Evolutionary conservation across 2,888 invertebrate genomes (phyloP), one percentile per base, ranked within the genome.

Genomic region (Tyria jacobaeae): DNA sequence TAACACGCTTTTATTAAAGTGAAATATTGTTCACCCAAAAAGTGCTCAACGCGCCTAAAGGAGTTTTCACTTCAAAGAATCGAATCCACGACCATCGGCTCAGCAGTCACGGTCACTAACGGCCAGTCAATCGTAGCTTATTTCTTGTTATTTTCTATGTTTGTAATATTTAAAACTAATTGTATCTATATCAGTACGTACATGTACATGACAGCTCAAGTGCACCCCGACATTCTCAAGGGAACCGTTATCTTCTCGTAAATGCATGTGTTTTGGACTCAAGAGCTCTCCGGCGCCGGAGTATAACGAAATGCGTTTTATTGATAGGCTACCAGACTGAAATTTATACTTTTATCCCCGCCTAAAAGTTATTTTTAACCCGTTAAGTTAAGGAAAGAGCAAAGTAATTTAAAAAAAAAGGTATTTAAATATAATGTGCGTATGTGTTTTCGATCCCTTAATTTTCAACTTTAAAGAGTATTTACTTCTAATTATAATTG

Each of bases 221-320:
- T 24, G 47, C 47, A 24, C 24, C 47, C 17, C 5, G 12, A 47
- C 7, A 24, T 47, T 47, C 47, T 47, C 47, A 24, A 47, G 47
- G 24, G 47, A 47, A 47, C n/a, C 9, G 2, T 27, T 49, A 31
- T 50, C 50, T 50, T 2, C 7, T n/a, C 31, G 24, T 17, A 15
- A 48, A 48, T 34, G 50, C 50, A 50, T 34, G 17, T 34, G 50
- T 34, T 34, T 34, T 27, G 25, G 27, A 0, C 34, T 50, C 50
- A 50, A 50, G 50, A 31, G 50, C 34, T 9, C 48, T 24, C 14
- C 34, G 50, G 50, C 50, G 50, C 50, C 50, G 17, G 50, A 4
- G 50, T 9, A 50, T 10, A 0, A 50, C 34, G 31, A n/a, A 34
- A 31, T 31, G 31, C 12, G 31, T 15, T 5, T 15, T 27, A 9